These are phyloP conservation scores for Microcebus lehilahytsara DNA, from an alignment of 2,113 vertebrate species.

Conservation along the genomic window DNA sequence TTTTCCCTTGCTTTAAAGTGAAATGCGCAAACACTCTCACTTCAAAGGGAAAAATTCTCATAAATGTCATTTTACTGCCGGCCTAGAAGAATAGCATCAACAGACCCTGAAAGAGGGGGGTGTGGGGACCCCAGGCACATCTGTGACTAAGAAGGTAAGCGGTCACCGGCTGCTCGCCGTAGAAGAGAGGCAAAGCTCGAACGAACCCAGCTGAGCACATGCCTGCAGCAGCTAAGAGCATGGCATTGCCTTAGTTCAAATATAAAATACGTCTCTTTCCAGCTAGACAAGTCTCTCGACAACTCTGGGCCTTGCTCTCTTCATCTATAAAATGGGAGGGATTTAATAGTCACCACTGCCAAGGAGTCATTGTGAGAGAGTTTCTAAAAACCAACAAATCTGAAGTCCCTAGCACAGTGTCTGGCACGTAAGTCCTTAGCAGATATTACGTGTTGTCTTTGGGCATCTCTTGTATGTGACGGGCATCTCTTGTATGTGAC, in stretches of 20 bases:
- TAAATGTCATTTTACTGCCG: slow-evolving; percentile 72
- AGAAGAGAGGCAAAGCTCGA: not conserved
- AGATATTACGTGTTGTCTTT: not conserved
- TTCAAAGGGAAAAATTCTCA: slow-evolving; percentile 74
- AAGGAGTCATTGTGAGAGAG: not conserved
- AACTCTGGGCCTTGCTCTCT: not conserved
- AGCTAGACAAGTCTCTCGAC: not conserved
- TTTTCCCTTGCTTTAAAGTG: slow-evolving; percentile 70
- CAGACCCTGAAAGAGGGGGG: not conserved
- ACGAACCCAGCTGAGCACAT: not conserved
- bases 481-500: not conserved
- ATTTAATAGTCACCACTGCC: not conserved
- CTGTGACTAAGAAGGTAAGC: slow-evolving; percentile 34
- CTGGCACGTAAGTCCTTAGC: not conserved
- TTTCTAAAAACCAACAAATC: not conserved
- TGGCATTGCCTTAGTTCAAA: not conserved
- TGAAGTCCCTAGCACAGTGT: not conserved
- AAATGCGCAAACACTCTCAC: slow-evolving; percentile 71
- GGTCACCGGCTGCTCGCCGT: not conserved
- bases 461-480: not conserved
- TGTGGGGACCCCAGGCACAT: slow-evolving; percentile 12
- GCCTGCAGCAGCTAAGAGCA: not conserved
- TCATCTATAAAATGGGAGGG: not conserved
- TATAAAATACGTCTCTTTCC: not conserved
- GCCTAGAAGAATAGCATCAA: slow-evolving; percentile 65